Conservation (phyloP, 2,113 vertebrate genomes). For the Laticauda colubrina region DNA sequence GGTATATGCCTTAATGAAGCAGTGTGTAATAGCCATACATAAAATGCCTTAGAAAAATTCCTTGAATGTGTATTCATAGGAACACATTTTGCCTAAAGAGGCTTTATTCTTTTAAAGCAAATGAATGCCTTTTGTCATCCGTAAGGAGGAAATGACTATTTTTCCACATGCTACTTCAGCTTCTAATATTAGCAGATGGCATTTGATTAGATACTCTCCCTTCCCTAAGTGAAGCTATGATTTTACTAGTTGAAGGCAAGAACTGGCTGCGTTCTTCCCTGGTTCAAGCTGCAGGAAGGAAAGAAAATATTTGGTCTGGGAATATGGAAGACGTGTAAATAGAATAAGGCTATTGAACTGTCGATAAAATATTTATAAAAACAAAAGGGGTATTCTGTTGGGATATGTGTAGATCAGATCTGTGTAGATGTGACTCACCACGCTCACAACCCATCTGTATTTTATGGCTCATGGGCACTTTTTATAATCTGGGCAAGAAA, state of each 20-base stretch:
- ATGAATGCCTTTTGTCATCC: background rate
- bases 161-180: background rate
- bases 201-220: background rate
- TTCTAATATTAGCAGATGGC: background rate
- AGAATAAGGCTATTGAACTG: background rate
- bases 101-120: background rate
- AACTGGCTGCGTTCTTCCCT: background rate
- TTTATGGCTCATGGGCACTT: background rate
- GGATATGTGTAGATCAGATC: background rate
- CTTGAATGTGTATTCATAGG: background rate
- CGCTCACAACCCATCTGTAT: background rate
- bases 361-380: background rate
- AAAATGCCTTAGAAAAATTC: conserved; percentile 32
- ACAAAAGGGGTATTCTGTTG: background rate
- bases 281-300: background rate
- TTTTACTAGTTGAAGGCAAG: background rate
- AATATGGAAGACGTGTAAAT: background rate
- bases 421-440: background rate
- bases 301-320: background rate
- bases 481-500: background rate
- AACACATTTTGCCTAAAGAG: background rate
- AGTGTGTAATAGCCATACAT: conserved; percentile 9
- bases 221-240: background rate
- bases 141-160: background rate
- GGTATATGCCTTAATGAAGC: background rate